phyloP scores from a whole-genome alignment of 2,113 vertebrate genomes.

The Caranx melampygus region DNA sequence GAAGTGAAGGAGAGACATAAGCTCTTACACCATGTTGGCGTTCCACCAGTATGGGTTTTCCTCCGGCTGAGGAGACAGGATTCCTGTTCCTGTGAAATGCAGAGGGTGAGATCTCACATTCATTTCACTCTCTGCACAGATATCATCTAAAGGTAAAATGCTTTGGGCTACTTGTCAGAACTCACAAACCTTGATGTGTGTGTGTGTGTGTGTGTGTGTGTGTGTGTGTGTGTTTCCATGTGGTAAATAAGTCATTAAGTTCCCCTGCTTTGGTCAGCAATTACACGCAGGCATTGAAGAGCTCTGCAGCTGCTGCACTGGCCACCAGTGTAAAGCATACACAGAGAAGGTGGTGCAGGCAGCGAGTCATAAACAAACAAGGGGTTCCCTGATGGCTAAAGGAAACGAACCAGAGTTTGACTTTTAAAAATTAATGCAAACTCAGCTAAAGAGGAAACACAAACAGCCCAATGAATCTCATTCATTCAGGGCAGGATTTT shows the following conservation, averaged over 20 bases:
- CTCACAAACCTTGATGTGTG: neutral
- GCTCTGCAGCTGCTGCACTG: slow-evolving; percentile 30
- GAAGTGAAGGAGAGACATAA: neutral
- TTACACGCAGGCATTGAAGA: slow-evolving; percentile 51
- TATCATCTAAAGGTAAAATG: neutral
- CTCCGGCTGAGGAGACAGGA: slow-evolving; percentile 94
- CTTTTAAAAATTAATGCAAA: slow-evolving; percentile 59
- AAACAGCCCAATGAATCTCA: slow-evolving; percentile 63
- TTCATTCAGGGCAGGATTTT: slow-evolving; percentile 40
- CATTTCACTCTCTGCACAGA: neutral
- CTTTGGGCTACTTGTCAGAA: neutral
- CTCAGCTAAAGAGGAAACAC: slow-evolving; percentile 66
- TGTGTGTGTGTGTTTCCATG: slow-evolving; percentile 36
- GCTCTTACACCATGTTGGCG: slow-evolving; percentile 96
- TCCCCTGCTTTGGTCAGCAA: slow-evolving; percentile 53
- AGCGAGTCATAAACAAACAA: slow-evolving; percentile 56
- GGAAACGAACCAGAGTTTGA: slow-evolving; percentile 48
- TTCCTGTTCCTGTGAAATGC: slow-evolving; percentile 88
- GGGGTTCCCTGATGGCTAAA: slow-evolving; percentile 45
- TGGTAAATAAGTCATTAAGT: slow-evolving; percentile 44
- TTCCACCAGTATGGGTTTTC: slow-evolving; percentile 99
- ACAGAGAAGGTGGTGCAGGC: slow-evolving; percentile 2
- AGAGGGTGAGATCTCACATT: neutral
- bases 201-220: slow-evolving; percentile 15
- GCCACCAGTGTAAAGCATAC: slow-evolving; percentile 33